phyloP scores from a whole-genome alignment of 1,140 invertebrate species.

The Leptestheria dahalacensis region DNA sequence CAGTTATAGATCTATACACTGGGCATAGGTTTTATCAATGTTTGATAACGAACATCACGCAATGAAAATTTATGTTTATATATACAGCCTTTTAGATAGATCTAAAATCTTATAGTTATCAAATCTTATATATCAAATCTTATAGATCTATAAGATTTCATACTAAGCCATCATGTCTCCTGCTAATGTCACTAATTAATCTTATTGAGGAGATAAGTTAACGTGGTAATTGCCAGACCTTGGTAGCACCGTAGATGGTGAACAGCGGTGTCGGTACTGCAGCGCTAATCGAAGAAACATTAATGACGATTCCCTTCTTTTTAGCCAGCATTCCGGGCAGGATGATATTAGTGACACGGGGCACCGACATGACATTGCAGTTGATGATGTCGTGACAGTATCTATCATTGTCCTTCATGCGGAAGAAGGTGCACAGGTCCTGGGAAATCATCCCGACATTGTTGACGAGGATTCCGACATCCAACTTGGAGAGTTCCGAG shows the following conservation, averaged over 20 bases:
- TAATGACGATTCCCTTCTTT: conserved; percentile 73
- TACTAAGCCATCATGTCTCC: no score
- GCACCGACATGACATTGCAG: conserved; percentile 54
- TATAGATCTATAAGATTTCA: no score
- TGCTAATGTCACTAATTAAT: no score
- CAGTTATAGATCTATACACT: no score
- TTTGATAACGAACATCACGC: no score
- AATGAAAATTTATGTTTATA: no score
- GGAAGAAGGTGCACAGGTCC: conserved; percentile 39
- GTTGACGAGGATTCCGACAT: conserved; percentile 84
- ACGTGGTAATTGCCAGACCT: no score
- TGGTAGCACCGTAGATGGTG: conserved; percentile 73
- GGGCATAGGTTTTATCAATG: no score
- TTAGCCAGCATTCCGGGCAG: conserved; percentile 77
- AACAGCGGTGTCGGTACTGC: conserved; percentile 65
- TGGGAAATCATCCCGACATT: conserved; percentile 87
- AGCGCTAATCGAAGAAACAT: conserved; percentile 72
- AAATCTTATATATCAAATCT: no score
- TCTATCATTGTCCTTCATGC: not conserved
- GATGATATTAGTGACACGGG: conserved; percentile 64
- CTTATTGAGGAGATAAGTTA: no score
- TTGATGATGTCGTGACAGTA: conserved; percentile 41
- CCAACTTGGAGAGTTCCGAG: conserved; percentile 53
- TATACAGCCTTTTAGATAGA: no score
- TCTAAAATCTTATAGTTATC: no score